These are phyloP conservation scores for Mesitornis unicolor DNA, from an alignment of 2,113 vertebrate genomes.

Conservation along the genomic window DNA sequence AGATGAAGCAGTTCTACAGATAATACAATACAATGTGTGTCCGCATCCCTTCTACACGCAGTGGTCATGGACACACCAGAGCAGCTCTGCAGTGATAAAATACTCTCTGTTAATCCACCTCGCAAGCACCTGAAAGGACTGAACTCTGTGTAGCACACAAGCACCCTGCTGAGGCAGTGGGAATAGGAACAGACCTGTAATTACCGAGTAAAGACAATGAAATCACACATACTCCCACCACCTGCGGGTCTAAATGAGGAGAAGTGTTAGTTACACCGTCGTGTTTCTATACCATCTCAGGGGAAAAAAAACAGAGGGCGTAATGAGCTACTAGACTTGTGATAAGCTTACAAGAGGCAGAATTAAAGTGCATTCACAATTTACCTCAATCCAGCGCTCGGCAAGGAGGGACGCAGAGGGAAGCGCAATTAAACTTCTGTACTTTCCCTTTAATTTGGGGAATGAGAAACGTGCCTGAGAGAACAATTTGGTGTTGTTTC, in stretches of 20 bases:
- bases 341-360: constrained; percentile 43
- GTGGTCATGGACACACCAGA: not conserved
- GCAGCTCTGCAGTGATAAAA: not conserved
- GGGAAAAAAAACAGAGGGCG: constrained; percentile 56
- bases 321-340: constrained; percentile 44
- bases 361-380: constrained; percentile 54
- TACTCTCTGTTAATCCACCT: constrained; percentile 12
- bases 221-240: constrained; percentile 57
- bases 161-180: constrained; percentile 55
- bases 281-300: constrained; percentile 62
- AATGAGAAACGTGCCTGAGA: not conserved
- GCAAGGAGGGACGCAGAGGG: not conserved
- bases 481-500: not conserved
- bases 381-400: constrained; percentile 22
- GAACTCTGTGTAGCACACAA: not conserved
- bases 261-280: constrained; percentile 71
- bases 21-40: too few relatives aligned
- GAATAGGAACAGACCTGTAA: constrained; percentile 66
- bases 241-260: constrained; percentile 62
- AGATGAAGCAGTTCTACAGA: too few relatives aligned
- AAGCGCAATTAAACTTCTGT: constrained; percentile 54
- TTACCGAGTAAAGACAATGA: constrained; percentile 71
- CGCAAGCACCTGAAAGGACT: constrained; percentile 59
- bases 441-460: constrained; percentile 48
- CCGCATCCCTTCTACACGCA: not conserved